Conservation (phyloP, 2,888 invertebrate species). For the Keiferia lycopersicella region DNA sequence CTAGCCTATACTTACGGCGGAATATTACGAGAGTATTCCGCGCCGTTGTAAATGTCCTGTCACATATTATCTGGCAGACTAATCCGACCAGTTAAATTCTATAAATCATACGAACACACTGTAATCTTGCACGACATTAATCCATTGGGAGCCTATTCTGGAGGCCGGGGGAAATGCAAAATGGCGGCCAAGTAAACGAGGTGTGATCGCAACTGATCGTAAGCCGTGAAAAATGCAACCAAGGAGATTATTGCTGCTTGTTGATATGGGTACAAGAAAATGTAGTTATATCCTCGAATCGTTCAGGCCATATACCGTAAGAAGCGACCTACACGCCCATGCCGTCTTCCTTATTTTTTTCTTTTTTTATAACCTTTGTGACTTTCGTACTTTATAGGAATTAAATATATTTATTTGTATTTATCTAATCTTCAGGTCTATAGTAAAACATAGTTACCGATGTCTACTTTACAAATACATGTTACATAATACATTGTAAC, state of each 20-base stretch:
- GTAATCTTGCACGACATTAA: slow-evolving; percentile 64
- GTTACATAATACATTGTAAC: no score
- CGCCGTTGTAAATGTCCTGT: slow-evolving; percentile 25
- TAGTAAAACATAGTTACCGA: no score
- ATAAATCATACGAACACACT: slow-evolving; percentile 60
- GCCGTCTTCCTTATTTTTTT: no score
- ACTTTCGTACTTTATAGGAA: no score
- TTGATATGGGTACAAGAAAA: not conserved
- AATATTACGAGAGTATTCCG: not conserved
- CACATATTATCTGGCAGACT: slow-evolving; percentile 31
- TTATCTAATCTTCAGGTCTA: no score
- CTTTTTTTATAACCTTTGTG: no score
- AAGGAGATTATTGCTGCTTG: not conserved
- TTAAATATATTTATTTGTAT: no score
- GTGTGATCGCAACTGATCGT: not conserved
- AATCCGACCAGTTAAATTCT: slow-evolving; percentile 49
- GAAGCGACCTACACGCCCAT: no score
- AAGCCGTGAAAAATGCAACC: not conserved
- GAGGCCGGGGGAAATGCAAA: slow-evolving; percentile 26
- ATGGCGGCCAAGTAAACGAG: slow-evolving; percentile 24
- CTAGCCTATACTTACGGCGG: not conserved
- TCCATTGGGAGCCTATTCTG: slow-evolving; percentile 45
- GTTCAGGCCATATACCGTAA: no score
- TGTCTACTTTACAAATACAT: no score
- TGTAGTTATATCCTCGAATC: no score